Base-by-base conservation (phyloP, 2,113 vertebrate genomes). In the Proterorhinus semilunaris region DNA sequence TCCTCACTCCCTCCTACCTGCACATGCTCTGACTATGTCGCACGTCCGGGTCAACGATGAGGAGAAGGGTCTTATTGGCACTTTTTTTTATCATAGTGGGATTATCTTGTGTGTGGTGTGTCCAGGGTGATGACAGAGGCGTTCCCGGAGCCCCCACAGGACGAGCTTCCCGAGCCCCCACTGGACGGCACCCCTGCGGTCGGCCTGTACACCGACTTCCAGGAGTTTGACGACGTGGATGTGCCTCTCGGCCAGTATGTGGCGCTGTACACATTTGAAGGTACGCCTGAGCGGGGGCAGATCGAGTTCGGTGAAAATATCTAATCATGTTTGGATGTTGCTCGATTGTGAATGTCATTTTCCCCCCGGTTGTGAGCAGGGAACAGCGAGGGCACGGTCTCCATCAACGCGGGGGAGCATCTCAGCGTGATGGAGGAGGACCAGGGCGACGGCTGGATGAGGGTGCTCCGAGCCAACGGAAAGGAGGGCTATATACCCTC, bases 401-500 rank as follows among this genome's bases (percentile, higher is more conserved):
- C 93, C 64, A 93, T 96, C 79, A 75, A 68, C 0, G 92, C 92
- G 67, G 95, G 93, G 0, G 95, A 96, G 74, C 83, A 84, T 76
- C 84, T 96, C 54, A 94, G 85, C 42, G 44, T 96, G 69, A 91
- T 96, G 91, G 93, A 94, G 49, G 90, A 93, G 8, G 95, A 96
- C 79, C 93, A 93, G 67, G 95, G 95, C 0, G 95, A 96, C 0
- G 95, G 95, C 16, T 96, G 95, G 95, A 95, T 94, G 54, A 90
- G 93, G 13, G 94, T 96, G 55, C 83, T 92, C 9, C 82, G 88
- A 83, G 85, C 82, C 75, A 85, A 76, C 51, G 94, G 94, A 36
- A 91, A 90, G 0, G 93, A 93, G 68, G 95, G 95, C 45, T 96
- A 95, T 2, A 95, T 96, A 71, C 95, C 95, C 21, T 93, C 95